These are phyloP conservation scores for Corella eumyota DNA, from an alignment of 23 tunicate genomes.

Conservation along the genomic window DNA sequence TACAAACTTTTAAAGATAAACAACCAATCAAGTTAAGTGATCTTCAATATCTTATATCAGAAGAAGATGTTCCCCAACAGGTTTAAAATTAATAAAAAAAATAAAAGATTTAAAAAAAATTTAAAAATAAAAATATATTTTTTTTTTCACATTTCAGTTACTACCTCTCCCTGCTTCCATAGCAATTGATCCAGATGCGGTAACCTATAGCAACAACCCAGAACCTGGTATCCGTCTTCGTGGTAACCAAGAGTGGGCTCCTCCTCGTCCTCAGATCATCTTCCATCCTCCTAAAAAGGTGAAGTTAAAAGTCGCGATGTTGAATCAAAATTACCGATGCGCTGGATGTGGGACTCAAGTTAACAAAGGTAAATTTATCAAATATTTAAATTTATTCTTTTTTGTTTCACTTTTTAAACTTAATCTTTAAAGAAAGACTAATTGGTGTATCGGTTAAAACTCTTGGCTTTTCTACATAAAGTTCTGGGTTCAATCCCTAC, in stretches of 20 bases:
- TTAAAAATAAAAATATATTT: not conserved
- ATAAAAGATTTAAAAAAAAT: not conserved
- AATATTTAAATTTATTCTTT: not conserved
- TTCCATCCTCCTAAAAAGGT: conserved; percentile 16
- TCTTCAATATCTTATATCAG: conserved; percentile 42
- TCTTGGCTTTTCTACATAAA: too few species aligned
- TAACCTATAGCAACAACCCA: not conserved
- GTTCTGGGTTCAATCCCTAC: too few species aligned
- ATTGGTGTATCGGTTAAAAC: too few species aligned
- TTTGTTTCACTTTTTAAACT: too few species aligned
- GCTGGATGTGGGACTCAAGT: conserved; percentile 70
- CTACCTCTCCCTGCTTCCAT: conserved; percentile 58
- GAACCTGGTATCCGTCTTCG: conserved; percentile 26
- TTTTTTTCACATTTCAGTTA: conserved; percentile 13
- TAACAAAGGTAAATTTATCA: conserved; percentile 17
- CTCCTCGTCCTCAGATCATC: conserved; percentile 57
- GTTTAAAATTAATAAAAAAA: conserved; percentile 2
- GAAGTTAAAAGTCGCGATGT: conserved; percentile 33
- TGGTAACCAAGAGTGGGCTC: conserved; percentile 58
- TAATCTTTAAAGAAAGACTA: too few species aligned
- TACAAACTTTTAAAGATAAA: conserved; percentile 32
- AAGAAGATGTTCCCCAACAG: conserved; percentile 70
- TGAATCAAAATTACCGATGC: conserved; percentile 62
- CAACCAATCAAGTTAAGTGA: conserved; percentile 10
- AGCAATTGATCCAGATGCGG: conserved; percentile 36